Conservation (phyloP, 2,888 invertebrate genomes). For the Empis stercorea region DNA sequence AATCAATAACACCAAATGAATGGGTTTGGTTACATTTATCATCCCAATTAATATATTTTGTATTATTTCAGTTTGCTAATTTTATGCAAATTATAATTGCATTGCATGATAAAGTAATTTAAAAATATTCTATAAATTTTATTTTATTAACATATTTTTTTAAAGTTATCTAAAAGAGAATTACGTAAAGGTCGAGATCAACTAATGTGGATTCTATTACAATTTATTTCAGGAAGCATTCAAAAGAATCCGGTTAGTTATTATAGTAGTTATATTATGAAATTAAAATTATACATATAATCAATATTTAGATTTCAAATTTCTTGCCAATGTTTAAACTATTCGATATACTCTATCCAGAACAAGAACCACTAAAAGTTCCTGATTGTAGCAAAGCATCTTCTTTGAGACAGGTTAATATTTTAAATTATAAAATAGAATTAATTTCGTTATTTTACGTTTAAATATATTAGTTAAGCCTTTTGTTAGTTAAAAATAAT, state of each 20-base stretch:
- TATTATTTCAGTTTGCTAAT: conserved; percentile 84
- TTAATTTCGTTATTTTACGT: too few relatives aligned
- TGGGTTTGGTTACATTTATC: conserved; percentile 90
- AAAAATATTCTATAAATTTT: conserved; percentile 1
- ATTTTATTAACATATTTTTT: conserved; percentile 6
- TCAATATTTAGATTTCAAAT: conserved; percentile 50
- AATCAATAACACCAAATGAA: conserved; percentile 39
- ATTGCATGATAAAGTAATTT: conserved; percentile 62
- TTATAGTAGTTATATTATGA: neutral
- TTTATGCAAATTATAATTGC: conserved; percentile 87
- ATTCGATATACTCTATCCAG: conserved; percentile 85
- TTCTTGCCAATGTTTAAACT: conserved; percentile 81
- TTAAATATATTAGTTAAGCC: too few relatives aligned
- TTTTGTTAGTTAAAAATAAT: too few relatives aligned
- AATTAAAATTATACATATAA: conserved; percentile 8
- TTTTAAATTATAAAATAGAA: neutral
- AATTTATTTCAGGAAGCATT: conserved; percentile 94
- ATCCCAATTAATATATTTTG: conserved; percentile 88
- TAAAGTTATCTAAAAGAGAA: conserved; percentile 58
- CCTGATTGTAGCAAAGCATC: conserved; percentile 80
- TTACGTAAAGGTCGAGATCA: conserved; percentile 87
- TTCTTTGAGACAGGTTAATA: conserved; percentile 33
- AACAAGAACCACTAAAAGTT: conserved; percentile 76
- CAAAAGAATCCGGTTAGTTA: conserved; percentile 71
- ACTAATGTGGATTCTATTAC: conserved; percentile 96